phyloP scores from a whole-genome alignment of 2,797 vertebrate genomes.

The Lagorchestes hirsutus region DNA sequence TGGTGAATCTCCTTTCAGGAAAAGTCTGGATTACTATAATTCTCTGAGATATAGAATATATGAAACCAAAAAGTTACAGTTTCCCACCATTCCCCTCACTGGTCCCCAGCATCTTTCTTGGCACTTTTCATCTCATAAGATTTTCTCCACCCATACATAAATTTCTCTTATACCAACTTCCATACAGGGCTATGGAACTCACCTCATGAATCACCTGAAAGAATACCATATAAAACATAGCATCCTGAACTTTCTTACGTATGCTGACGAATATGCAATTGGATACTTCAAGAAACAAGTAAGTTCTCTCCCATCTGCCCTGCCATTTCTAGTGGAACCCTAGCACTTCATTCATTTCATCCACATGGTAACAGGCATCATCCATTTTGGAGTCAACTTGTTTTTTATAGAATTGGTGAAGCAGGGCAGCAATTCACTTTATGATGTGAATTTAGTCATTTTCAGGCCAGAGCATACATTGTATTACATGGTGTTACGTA shows the following conservation, averaged over 20 bases:
- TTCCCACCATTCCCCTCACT: background rate
- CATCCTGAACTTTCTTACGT: slow-evolving; percentile 98
- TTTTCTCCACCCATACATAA: slow-evolving; percentile 55
- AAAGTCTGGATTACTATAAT: slow-evolving; percentile 33
- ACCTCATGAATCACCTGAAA: slow-evolving; percentile 99
- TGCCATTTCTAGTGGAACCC: background rate
- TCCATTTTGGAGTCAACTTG: background rate
- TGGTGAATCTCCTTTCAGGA: background rate
- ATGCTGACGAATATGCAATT: slow-evolving; percentile 98
- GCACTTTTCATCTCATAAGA: background rate
- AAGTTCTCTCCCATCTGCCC: slow-evolving; percentile 54
- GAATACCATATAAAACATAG: slow-evolving; percentile 99
- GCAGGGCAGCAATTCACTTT: background rate
- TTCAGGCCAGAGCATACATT: background rate
- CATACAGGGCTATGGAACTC: slow-evolving; percentile 96
- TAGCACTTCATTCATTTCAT: background rate
- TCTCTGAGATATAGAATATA: background rate
- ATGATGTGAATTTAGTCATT: background rate
- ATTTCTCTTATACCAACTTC: slow-evolving; percentile 49
- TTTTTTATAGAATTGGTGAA: background rate
- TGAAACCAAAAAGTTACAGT: background rate
- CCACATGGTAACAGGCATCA: background rate
- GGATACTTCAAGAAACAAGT: slow-evolving; percentile 99
- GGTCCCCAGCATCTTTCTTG: background rate
- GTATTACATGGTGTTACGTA: background rate